Conservation (phyloP, 2,888 invertebrate genomes). For the Apotomis turbidana region DNA sequence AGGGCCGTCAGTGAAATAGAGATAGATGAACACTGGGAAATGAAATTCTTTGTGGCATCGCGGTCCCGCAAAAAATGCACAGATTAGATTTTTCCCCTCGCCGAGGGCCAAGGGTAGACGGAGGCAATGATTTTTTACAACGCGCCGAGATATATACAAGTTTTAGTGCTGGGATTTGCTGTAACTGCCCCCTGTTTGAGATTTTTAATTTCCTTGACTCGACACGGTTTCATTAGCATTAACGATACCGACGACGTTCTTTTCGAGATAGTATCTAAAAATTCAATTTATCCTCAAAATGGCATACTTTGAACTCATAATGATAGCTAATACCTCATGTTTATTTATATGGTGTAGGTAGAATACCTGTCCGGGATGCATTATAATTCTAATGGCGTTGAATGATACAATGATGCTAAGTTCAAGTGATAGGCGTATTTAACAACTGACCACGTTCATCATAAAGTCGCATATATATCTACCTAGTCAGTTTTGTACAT, state of each 20-base stretch:
- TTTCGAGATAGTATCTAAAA: slow-evolving; percentile 29
- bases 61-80: slow-evolving; percentile 85
- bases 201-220: slow-evolving; percentile 82
- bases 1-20: slow-evolving; percentile 84
- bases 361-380: too few relatives aligned
- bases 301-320: background rate
- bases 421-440: too few relatives aligned
- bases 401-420: too few relatives aligned
- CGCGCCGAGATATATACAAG: slow-evolving; percentile 80
- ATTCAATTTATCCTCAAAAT: slow-evolving; percentile 18
- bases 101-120: slow-evolving; percentile 77
- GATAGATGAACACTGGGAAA: slow-evolving; percentile 85
- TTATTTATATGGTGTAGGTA: background rate
- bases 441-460: background rate
- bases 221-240: slow-evolving; percentile 55
- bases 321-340: background rate
- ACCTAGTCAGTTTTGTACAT: background rate
- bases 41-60: slow-evolving; percentile 85
- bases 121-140: slow-evolving; percentile 84
- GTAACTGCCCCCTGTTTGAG: slow-evolving; percentile 79
- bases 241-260: slow-evolving; percentile 38
- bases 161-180: slow-evolving; percentile 81
- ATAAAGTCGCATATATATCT: background rate
- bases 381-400: too few relatives aligned
- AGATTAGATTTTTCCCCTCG: slow-evolving; percentile 84